Conservation (phyloP, 2,888 invertebrate genomes). For the Dioctria linearis region DNA sequence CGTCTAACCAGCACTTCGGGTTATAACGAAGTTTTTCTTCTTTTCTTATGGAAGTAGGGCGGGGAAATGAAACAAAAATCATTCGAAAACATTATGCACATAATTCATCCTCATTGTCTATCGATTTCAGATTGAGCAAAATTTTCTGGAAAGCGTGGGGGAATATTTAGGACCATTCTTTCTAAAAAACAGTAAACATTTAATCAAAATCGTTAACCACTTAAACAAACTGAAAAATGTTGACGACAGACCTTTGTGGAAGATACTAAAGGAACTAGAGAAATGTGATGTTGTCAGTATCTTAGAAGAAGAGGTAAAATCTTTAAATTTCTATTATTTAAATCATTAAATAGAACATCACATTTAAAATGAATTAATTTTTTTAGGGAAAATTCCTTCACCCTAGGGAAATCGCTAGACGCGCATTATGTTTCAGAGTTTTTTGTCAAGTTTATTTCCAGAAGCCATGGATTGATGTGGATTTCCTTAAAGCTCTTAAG, state of each 20-base stretch:
- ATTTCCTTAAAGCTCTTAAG: conserved; percentile 64
- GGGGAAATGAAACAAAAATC: no score
- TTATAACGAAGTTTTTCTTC: no score
- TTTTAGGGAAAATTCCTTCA: conserved; percentile 63
- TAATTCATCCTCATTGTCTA: not conserved
- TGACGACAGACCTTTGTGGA: conserved; percentile 51
- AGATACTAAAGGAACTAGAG: conserved; percentile 45
- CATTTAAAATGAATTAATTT: not conserved
- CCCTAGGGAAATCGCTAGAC: conserved; percentile 65
- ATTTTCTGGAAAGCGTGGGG: conserved; percentile 51
- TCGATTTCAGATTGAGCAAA: conserved; percentile 53
- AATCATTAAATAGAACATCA: not conserved
- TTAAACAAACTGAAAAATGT: conserved; percentile 30
- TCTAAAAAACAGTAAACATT: conserved; percentile 43
- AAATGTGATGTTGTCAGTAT: conserved; percentile 57
- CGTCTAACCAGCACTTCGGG: no score
- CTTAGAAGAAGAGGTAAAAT: conserved; percentile 50
- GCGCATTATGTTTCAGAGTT: conserved; percentile 63
- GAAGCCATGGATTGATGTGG: conserved; percentile 65
- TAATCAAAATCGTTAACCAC: conserved; percentile 41
- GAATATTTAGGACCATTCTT: conserved; percentile 52
- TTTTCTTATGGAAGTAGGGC: no score
- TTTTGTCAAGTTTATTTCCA: conserved; percentile 67
- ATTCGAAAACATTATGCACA: no score
- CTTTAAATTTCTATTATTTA: no score